Conservation (phyloP, 1,140 invertebrate genomes). For the Camponotus vicinus region DNA sequence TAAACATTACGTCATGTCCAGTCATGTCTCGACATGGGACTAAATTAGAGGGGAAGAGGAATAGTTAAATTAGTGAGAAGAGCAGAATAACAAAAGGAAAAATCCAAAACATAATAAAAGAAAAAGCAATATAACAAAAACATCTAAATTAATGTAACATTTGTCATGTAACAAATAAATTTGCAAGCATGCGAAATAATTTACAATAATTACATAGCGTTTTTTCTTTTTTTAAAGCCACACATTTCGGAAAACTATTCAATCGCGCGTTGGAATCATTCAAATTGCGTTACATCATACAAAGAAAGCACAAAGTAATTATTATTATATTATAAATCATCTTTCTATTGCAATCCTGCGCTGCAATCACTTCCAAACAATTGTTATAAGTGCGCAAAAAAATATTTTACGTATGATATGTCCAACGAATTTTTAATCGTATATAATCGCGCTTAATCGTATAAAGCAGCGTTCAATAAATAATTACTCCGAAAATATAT, state of each 20-base stretch:
- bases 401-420: conserved; percentile 10
- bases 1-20: background rate
- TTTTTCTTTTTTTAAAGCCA: background rate
- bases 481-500: conserved; percentile 44
- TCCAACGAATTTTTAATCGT: conserved; percentile 22
- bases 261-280: background rate
- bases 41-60: background rate
- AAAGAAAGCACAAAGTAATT: conserved; percentile 25
- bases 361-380: background rate
- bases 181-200: background rate
- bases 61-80: background rate
- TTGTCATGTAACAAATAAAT: conserved; percentile 34
- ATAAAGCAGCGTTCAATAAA: conserved; percentile 39
- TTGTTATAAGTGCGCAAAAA: conserved; percentile 9
- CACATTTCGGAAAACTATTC: conserved; percentile 15
- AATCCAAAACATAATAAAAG: background rate
- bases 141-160: conserved; percentile 44
- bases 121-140: conserved; percentile 16
- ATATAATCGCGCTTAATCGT: conserved; percentile 1
- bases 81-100: background rate
- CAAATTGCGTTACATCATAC: background rate
- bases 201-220: background rate
- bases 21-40: background rate
- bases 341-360: background rate
- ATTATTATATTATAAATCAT: background rate